phyloP scores from a whole-genome alignment of 2,113 vertebrate genomes.

The Cariama cristata region DNA sequence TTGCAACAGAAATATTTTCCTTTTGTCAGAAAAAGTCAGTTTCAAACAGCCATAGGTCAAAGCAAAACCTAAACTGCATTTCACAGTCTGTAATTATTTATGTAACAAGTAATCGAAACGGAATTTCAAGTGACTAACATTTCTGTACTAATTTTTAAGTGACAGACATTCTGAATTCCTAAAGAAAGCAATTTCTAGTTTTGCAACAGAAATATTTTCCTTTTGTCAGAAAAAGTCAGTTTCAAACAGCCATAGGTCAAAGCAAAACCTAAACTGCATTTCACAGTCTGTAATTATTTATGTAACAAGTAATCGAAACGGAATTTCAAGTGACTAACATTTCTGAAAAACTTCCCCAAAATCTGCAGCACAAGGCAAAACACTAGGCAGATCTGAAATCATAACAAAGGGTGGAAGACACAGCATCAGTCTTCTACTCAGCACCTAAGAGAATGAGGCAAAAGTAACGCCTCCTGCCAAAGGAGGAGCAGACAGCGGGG shows the following conservation, averaged over 20 bases:
- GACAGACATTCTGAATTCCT: neutral
- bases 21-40: neutral
- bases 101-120: neutral
- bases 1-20: neutral
- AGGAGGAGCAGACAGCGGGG: neutral
- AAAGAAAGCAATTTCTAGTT: neutral
- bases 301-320: neutral
- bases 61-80: neutral
- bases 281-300: conserved; percentile 2
- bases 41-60: conserved; percentile 6
- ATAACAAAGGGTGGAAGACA: neutral
- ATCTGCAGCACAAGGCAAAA: neutral
- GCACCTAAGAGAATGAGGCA: neutral
- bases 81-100: conserved; percentile 2
- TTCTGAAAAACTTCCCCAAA: neutral
- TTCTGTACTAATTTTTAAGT: neutral
- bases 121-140: too few relatives aligned
- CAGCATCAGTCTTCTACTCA: neutral
- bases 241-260: conserved; percentile 6
- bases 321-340: neutral
- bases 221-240: neutral
- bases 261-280: neutral
- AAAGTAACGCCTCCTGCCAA: neutral
- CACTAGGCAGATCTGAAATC: neutral
- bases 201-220: neutral